These are phyloP conservation scores for Cynoglossus semilaevis DNA, from an alignment of 2,113 vertebrate genomes.

Conservation along the genomic window DNA sequence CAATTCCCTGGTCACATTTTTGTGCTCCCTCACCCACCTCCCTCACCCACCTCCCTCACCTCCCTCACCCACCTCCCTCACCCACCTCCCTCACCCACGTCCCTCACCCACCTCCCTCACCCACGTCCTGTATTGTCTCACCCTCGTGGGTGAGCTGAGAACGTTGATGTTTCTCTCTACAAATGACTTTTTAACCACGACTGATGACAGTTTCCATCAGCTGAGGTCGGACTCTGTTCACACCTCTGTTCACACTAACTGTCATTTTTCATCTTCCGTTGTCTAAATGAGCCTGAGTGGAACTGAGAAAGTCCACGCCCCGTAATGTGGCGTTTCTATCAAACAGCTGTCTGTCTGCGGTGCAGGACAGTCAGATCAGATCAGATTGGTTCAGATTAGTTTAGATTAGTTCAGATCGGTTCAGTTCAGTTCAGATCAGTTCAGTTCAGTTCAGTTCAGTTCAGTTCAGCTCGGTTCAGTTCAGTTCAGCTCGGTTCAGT, in stretches of 20 bases:
- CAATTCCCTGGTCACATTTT: no score
- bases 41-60: no score
- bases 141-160: not conserved
- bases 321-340: constrained; percentile 39
- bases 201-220: constrained; percentile 53
- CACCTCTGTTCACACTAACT: constrained; percentile 36
- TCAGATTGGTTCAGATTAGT: no score
- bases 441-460: no score
- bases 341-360: constrained; percentile 12
- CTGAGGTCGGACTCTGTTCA: constrained; percentile 23
- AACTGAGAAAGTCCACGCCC: constrained; percentile 42
- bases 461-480: no score
- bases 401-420: no score
- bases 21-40: no score
- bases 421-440: not conserved
- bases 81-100: no score
- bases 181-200: constrained; percentile 36
- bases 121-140: no score
- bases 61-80: no score
- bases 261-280: constrained; percentile 52
- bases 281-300: constrained; percentile 46
- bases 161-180: constrained; percentile 22
- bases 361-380: not conserved
- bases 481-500: no score
- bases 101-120: no score